A percentile compares a stretch with the other conserved stretches of the same genome.
phyloP scores from a whole-genome alignment of 23 tunicate species.

The Halocynthia roretzi region DNA sequence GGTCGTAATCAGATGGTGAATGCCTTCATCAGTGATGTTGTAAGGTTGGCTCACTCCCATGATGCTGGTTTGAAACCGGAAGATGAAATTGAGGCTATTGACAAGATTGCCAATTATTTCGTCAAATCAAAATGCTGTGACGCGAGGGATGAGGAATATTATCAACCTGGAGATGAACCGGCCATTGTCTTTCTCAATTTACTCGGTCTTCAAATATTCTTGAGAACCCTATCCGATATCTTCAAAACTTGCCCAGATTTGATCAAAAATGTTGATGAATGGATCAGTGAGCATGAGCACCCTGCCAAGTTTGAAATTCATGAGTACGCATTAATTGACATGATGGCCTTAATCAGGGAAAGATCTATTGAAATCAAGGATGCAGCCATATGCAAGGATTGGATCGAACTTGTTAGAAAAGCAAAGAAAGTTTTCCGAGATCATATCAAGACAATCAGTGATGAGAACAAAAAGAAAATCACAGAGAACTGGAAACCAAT shows the following conservation, averaged over 20 bases:
- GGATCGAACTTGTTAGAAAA: constrained; percentile 13
- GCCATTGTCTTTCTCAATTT: no score
- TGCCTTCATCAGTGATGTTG: neutral
- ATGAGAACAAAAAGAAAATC: neutral
- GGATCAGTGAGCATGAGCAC: constrained; percentile 10
- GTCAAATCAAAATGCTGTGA: neutral
- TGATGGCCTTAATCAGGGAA: constrained; percentile 4
- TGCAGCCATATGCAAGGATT: constrained; percentile 20
- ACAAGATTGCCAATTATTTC: neutral
- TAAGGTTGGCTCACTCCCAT: neutral
- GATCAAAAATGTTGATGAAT: neutral
- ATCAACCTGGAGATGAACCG: no score
- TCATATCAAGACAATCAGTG: neutral
- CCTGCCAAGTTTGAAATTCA: neutral
- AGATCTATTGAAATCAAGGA: constrained; percentile 12
- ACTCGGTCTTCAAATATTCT: neutral
- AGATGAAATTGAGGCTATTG: neutral
- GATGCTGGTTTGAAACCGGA: neutral
- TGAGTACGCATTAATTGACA: constrained; percentile 16
- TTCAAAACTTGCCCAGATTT: neutral
- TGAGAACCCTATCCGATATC: constrained; percentile 8
- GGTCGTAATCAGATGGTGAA: neutral
- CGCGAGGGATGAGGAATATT: neutral
- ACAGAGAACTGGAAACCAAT: constrained; percentile 19
- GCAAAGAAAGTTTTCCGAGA: constrained; percentile 10